Evolutionary conservation across 2,888 invertebrate genomes (phyloP), one percentile per base, ranked within the genome.

Genomic region (Rhingia campestris): DNA sequence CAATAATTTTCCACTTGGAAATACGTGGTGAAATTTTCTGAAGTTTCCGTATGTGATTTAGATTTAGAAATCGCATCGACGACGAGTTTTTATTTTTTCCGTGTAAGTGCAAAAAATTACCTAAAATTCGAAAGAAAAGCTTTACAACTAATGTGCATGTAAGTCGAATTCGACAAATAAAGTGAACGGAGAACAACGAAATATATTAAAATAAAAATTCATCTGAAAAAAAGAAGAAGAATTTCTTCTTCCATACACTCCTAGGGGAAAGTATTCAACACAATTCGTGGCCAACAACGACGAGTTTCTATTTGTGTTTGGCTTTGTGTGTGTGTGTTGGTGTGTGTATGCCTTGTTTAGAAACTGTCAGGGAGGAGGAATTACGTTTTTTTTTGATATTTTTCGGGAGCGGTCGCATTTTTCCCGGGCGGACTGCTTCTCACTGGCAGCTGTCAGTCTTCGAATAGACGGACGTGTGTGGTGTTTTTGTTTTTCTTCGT

Each of bases 341-440:
- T 81, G 73, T 61, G 51, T 76, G 43, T 66, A 75, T 76, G 70
- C 70, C 70, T 72, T 81, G 81, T 82, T 82, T 72, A 47, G 81
- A 56, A 70, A 67, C 72, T 63, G 67, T 63, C 67, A 77, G 63
- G 63, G 61, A 63, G 63, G 61, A 82, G 63, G 61, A 22, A 67
- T 72, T 30, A 33, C 54, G 41, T 70, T 63, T 64, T 81, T 74
- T 66, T 59, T 72, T 61, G 49, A 9, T 49, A n/a, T 6, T 32
- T 22, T 76, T 74, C 77, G 82, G 82, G 82, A 82, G 82, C 82
- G 82, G 82, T 77, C 77, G 66, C 72, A 56, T 76, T 81, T 76
- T 76, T 76, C 73, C 77, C 81, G 82, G 82, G 82, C 73, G 77
- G 73, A 74, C 69, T 77, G 37, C 72, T 35, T 81, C 51, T 73